Evolutionary conservation across 2,797 vertebrate species (phyloP), one percentile per base, ranked within the genome.

Genomic region (Psittacula derbiana): DNA sequence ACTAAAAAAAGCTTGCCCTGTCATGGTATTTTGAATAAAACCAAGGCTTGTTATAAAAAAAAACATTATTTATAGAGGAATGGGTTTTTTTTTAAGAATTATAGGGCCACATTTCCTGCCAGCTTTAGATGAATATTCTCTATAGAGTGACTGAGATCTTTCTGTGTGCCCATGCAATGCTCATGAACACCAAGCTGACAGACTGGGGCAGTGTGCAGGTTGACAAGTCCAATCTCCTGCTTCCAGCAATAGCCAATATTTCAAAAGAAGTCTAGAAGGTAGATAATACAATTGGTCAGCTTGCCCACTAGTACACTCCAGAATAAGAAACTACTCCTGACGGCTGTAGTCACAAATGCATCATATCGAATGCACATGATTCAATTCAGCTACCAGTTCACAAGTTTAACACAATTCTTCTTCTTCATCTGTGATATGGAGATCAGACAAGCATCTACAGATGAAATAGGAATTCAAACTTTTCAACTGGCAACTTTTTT

Each of bases 311-410:
- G n/a, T 52, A 80, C 8, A 28, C 14, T 64, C 21, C 18, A 18
- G 43, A 91, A 83, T 57, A 49, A 82, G 85, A 86, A 69, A 36
- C 12, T 14, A 17, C 31, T 76, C 28, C 76, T 19, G 11, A 70
- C 81, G 58, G 16, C 44, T 46, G 5, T 40, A 2, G 40, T 75
- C 70, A 62, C 3, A 5, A 70, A 21, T 4, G 8, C 8, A 12
- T 49, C 5, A 0, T 15, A n/a, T n/a, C 27, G 36, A 28, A 64
- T 7, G 12, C 8, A 20, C 10, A 2, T 17, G 9, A 55, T 18
- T 70, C 36, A 43, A 7, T 33, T 46, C 21, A 87, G 58, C 46
- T 80, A 27, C 16, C 31, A 28, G 13, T 55, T 81, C 21, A 25
- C 9, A 74, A 36, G 50, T 69, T 82, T 60, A 13, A 57, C 8